Evolutionary conservation across 2,113 vertebrate species (phyloP), one percentile per base, ranked within the genome.

Genomic region (Ia io): DNA sequence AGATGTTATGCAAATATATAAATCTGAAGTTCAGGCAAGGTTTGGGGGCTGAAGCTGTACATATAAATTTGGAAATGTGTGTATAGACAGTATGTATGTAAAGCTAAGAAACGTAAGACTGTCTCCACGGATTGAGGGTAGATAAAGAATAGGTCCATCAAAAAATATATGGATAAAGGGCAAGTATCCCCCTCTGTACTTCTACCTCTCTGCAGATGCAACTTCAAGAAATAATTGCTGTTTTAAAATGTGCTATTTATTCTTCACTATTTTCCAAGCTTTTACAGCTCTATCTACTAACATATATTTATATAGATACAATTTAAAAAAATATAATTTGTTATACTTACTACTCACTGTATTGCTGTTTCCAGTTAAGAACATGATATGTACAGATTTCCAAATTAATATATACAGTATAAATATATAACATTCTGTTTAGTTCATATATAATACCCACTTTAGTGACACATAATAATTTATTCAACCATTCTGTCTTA

Each of bases 401-500:
- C 32, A 89, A 84, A 89, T 74, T 67, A 42, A 74, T 79, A 49
- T 77, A 35, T 47, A 37, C 37, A 37, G 37, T 37, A 49, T 70
- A 93, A 73, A 65, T 70, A 71, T 30, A 11, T 53, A 44, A 76
- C 47, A 76, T 83, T 74, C 5, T 89, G 32, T 94, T 59, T 37
- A 84, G 67, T 65, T 67, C 23, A 65, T 65, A 9, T 83, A 44
- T 83, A 74, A 70, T 67, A 67, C 22, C 32, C 23, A 76, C 23
- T 53, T 94, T 69, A 84, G 30, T 47, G 47, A 59, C 12, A 8
- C 37, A 76, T 53, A 17, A 44, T 74, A 56, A 83, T 83, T 93
- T 89, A 93, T 74, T 53, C 44, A 88, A 35, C 16, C 56, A 47
- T 76, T 89, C 70, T 63, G 11, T 76, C 76, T 94, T 47, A 94